Evolutionary conservation across 2,113 vertebrate genomes (phyloP), one percentile per base, ranked within the genome.

Genomic region (Pollimyrus isidori): DNA sequence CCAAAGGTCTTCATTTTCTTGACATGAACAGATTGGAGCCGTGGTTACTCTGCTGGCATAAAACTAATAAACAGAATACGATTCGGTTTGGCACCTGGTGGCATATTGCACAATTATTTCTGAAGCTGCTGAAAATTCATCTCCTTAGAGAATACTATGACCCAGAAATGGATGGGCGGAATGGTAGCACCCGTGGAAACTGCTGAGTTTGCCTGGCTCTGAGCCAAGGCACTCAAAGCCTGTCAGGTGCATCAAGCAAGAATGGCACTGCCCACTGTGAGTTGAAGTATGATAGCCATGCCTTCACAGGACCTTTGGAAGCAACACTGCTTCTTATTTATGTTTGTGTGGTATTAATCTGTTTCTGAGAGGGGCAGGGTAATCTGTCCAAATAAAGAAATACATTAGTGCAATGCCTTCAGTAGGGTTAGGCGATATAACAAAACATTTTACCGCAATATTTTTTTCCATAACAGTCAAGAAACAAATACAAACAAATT

Each of bases 141-240:
- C 62, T 86, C 46, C 62, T 19, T n/a, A 35, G 56, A 73, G 58
- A 73, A 48, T 26, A 17, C 88, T 15, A 13, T 23, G 88, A 80
- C 48, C 88, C 65, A 80, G 46, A 87, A 56, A 49, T 87, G 46
- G 19, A 76, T 86, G 83, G 39, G 26, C 26, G 0, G 4, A 49
- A 30, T n/a, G n/a, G 9, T 21, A 13, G 11, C 3, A 46, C 19
- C 45, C 0, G 4, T 23, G 45, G 53, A 86, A 76, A 80, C 48
- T 69, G 62, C 62, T 89, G 46, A 89, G 48, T 69, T 76, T n/a
- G 30, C 58, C 48, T 53, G 84, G 62, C 58, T 49, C 84, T 19
- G 13, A 21, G 49, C 86, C 89, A 87, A 65, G 45, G 39, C 53
- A 69, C 30, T 85, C 82, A 49, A 48, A 89, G 30, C 6, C 45